These are phyloP conservation scores for Nephrotoma appendiculata DNA, from an alignment of 2,888 invertebrate species.

Conservation along the genomic window DNA sequence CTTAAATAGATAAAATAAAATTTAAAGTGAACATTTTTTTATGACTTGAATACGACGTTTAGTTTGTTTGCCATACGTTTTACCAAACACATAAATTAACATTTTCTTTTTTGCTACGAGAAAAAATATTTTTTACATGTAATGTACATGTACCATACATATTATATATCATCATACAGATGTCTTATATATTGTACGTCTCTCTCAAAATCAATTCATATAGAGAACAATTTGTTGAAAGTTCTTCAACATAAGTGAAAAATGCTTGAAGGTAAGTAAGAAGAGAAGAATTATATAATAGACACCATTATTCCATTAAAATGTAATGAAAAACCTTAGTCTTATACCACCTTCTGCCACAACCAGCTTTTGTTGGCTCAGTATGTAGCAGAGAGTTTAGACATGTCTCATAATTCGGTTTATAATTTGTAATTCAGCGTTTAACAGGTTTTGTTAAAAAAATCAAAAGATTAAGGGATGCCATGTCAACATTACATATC, in stretches of 20 bases:
- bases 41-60: not conserved
- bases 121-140: not conserved
- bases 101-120: not conserved
- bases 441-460: too few relatives aligned
- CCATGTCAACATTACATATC: too few relatives aligned
- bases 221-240: not conserved
- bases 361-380: not conserved
- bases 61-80: not conserved
- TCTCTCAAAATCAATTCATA: not conserved
- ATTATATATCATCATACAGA: not conserved
- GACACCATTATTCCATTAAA: not conserved
- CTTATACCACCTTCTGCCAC: not conserved
- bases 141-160: too few relatives aligned
- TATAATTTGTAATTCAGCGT: too few relatives aligned
- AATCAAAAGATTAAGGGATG: too few relatives aligned
- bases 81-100: not conserved
- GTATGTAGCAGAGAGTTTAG: too few relatives aligned
- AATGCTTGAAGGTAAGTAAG: not conserved
- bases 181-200: not conserved
- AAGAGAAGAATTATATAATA: not conserved
- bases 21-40: not conserved
- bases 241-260: not conserved
- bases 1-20: not conserved
- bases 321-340: not conserved
- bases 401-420: too few relatives aligned